phyloP scores from a whole-genome alignment of 1,140 invertebrate genomes.

The Procambarus virginalis region DNA sequence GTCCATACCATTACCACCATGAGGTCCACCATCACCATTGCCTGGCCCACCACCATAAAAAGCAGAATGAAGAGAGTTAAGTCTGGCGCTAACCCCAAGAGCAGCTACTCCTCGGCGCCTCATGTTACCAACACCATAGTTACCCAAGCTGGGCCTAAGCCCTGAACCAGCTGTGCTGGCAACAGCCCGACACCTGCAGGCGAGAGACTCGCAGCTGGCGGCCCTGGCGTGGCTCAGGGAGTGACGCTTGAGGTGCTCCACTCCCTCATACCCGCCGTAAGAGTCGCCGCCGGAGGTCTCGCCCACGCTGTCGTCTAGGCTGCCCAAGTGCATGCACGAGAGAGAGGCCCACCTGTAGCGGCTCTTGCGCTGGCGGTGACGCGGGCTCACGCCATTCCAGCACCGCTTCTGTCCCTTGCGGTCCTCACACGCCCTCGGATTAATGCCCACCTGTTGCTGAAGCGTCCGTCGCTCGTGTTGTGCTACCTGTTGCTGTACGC shows the following conservation, averaged over 20 bases:
- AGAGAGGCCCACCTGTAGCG: constrained; percentile 67
- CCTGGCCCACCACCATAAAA: constrained; percentile 1
- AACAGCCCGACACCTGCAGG: constrained; percentile 38
- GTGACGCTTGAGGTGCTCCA: constrained; percentile 66
- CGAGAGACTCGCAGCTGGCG: constrained; percentile 32
- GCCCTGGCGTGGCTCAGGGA: constrained; percentile 48
- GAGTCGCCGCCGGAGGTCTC: constrained; percentile 67
- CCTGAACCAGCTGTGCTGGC: background rate
- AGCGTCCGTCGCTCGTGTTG: constrained; percentile 2
- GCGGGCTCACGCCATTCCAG: constrained; percentile 4
- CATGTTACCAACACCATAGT: constrained; percentile 11
- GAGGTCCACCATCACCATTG: constrained; percentile 17
- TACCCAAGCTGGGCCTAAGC: constrained; percentile 1
- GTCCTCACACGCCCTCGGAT: constrained; percentile 34
- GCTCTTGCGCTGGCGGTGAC: constrained; percentile 51
- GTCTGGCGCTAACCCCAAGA: constrained; percentile 25
- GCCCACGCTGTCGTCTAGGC: constrained; percentile 51
- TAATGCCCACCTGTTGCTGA: constrained; percentile 38
- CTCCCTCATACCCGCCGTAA: constrained; percentile 66
- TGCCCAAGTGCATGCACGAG: constrained; percentile 63
- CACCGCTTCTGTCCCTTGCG: constrained; percentile 27
- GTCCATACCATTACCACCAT: constrained; percentile 11
- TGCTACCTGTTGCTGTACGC: constrained; percentile 34
- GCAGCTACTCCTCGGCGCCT: constrained; percentile 26
- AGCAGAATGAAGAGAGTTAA: constrained; percentile 24